phyloP scores from a whole-genome alignment of 1,140 invertebrate genomes.

The Lerema accius region DNA sequence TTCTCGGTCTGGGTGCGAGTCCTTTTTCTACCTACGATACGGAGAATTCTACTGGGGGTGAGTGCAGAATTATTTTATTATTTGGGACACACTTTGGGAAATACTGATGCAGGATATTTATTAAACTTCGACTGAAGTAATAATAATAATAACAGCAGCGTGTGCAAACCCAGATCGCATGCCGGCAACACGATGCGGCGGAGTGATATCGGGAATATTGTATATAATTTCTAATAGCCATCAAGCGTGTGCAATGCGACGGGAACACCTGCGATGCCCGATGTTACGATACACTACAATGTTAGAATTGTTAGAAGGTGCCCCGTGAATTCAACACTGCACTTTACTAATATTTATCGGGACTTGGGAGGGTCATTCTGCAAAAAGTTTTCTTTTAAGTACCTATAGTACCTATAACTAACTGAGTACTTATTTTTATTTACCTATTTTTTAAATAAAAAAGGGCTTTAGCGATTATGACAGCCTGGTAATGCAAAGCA shows the following conservation, averaged over 20 bases:
- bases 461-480: too few relatives aligned
- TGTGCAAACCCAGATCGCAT: background rate
- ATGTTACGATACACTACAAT: slow-evolving; percentile 15
- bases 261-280: slow-evolving; percentile 29
- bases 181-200: slow-evolving; percentile 11
- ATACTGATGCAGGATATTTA: too few relatives aligned
- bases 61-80: too few relatives aligned
- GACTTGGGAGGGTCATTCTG: slow-evolving; percentile 7
- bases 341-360: slow-evolving; percentile 29
- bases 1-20: too few relatives aligned
- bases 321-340: slow-evolving; percentile 21
- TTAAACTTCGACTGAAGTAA: too few relatives aligned
- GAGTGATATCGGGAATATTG: slow-evolving; percentile 23
- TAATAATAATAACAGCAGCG: background rate
- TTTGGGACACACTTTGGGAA: too few relatives aligned
- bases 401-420: too few relatives aligned
- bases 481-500: too few relatives aligned
- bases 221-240: slow-evolving; percentile 28
- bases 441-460: too few relatives aligned
- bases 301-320: slow-evolving; percentile 33
- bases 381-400: background rate
- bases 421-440: too few relatives aligned
- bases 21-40: too few relatives aligned
- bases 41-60: too few relatives aligned
- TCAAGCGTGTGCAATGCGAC: slow-evolving; percentile 3